A percentile compares a stretch with the other conserved stretches of the same genome.
phyloP scores from a whole-genome alignment of 2,113 vertebrate genomes.

The Trichechus manatus region DNA sequence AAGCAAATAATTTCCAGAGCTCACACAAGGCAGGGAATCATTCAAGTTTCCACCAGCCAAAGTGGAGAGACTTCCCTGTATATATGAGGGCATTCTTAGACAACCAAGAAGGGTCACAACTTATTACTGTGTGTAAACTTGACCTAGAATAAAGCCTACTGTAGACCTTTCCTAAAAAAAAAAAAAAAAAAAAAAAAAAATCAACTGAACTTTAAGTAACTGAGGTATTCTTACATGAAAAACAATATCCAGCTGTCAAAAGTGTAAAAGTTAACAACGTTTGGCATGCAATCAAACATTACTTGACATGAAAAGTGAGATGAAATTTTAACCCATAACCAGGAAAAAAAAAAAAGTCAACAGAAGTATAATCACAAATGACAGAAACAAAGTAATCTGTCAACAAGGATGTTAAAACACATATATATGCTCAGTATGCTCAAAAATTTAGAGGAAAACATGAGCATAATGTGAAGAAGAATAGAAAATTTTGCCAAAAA shows the following conservation, averaged over 20 bases:
- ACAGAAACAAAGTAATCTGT: not conserved
- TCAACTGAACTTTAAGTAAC: not conserved
- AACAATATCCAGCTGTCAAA: not conserved
- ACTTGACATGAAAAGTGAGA: too few species aligned
- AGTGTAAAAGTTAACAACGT: not conserved
- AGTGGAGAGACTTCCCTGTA: not conserved
- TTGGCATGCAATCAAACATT: not conserved
- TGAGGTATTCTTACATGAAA: not conserved
- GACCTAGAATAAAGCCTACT: not conserved
- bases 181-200: not conserved
- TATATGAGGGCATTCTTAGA: not conserved
- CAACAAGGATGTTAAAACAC: not conserved
- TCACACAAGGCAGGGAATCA: not conserved
- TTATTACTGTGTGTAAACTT: not conserved
- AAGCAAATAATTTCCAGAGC: not conserved
- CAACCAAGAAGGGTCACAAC: not conserved
- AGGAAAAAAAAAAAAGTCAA: not conserved
- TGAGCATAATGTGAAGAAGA: not conserved
- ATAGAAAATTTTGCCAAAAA: not conserved
- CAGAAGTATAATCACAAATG: not conserved
- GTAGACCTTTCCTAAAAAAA: not conserved
- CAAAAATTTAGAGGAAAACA: not conserved
- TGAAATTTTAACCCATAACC: not conserved
- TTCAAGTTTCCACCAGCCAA: not conserved
- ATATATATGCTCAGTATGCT: not conserved